Evolutionary conservation across 2,113 vertebrate species (phyloP), one percentile per base, ranked within the genome.

Genomic region (Probosciger aterrimus): DNA sequence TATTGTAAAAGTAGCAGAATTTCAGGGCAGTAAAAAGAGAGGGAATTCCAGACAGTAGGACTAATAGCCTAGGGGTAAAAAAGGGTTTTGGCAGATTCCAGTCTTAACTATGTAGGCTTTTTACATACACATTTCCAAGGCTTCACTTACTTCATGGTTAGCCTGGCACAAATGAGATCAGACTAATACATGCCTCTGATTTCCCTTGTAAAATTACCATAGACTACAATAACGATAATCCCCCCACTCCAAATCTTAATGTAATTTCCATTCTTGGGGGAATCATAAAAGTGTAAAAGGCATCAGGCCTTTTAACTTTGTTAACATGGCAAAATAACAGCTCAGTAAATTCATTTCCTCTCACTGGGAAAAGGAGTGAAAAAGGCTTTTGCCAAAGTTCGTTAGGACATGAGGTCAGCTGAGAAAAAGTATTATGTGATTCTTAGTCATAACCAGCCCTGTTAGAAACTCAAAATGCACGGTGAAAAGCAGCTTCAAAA

Each of bases 31-130:
- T 84, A 94, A 92, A 92, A 53, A 80, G 23, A 3, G 10, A 86
- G 35, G 44, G 88, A 94, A 84, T 85, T 96, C 83, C 70, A 96
- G 95, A 94, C 86, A 92, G 90, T 87, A 96, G 90, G 65, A 92
- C 82, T 79, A 91, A 88, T 68, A 96, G 83, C 86, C 83, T 76
- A 57, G 25, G 47, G 69, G 52, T 43, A 84, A 71, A 78, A 88
- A 62, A 2, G 2, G 14, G 13, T 39, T 93, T 94, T 82, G 93
- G 76, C 86, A 84, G 69, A 86, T 94, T 95, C 73, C 64, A 28
- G 16, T 65, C 41, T 86, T 89, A 79, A 84, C 62, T 88, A 37
- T 24, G 28, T 64, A 76, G 63, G 53, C 16, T 68, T 95, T 90
- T 85, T 43, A 23, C n/a, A 19, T 37, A 80, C 20, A 27, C 8